Conservation (phyloP, 2,888 invertebrate species). For the Ennomos quercinarius region DNA sequence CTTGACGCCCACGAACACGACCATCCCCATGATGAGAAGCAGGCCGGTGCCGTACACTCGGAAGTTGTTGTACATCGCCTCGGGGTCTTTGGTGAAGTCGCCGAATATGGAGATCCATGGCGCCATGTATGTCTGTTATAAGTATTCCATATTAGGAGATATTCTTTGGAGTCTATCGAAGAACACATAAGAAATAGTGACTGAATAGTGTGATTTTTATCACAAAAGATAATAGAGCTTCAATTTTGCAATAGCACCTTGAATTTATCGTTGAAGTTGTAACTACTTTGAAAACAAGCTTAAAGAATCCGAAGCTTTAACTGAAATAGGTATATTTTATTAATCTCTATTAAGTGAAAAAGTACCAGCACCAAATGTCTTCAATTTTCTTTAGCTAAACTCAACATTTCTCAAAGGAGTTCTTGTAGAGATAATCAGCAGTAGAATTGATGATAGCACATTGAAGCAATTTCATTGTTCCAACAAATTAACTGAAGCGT, state of each 20-base stretch:
- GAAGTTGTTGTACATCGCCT: conserved; percentile 98
- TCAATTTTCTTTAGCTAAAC: not conserved
- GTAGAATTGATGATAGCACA: conserved; percentile 37
- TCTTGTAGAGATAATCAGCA: conserved; percentile 21
- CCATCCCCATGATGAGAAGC: conserved; percentile 94
- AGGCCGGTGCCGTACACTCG: conserved; percentile 97
- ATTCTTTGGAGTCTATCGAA: too few species aligned
- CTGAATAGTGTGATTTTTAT: too few species aligned
- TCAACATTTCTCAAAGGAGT: conserved; percentile 9
- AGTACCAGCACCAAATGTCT: not conserved
- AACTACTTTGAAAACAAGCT: too few species aligned
- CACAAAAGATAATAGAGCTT: too few species aligned
- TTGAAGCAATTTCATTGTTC: conserved; percentile 30
- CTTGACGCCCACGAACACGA: conserved; percentile 98
- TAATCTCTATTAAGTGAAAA: not conserved
- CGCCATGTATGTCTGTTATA: conserved; percentile 95
- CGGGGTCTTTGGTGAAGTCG: conserved; percentile 93
- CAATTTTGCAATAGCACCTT: too few species aligned
- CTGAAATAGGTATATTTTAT: too few species aligned
- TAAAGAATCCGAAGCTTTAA: too few species aligned
- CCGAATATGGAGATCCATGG: conserved; percentile 96
- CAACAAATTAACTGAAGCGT: conserved; percentile 37
- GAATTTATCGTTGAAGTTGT: too few species aligned
- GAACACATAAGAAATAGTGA: too few species aligned
- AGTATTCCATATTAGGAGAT: conserved; percentile 15